Conservation (phyloP, 2,113 vertebrate genomes). For the Daubentonia madagascariensis region DNA sequence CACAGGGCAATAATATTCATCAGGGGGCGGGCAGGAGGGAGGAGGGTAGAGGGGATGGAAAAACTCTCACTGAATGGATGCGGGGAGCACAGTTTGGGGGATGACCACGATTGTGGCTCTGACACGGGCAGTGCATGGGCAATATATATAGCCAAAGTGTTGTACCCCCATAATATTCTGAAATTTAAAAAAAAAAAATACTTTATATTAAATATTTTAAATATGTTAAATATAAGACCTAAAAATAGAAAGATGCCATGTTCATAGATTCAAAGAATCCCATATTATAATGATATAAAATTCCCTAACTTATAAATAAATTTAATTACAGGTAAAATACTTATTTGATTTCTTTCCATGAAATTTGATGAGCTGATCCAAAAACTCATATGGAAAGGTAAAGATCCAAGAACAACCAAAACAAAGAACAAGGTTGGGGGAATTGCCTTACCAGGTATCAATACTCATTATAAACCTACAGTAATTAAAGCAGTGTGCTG, state of each 20-base stretch:
- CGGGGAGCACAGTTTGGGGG: no score
- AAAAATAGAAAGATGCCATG: neutral
- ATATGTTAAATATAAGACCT: neutral
- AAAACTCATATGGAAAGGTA: neutral
- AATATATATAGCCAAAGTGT: no score
- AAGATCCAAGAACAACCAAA: neutral
- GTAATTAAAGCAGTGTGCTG: neutral
- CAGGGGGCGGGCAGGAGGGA: no score
- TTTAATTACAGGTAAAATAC: neutral
- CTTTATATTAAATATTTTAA: neutral
- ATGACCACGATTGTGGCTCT: no score
- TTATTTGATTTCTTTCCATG: neutral
- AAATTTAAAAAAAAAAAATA: no score
- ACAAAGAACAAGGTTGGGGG: neutral
- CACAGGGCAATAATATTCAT: no score
- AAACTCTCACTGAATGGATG: no score
- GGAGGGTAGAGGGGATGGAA: no score
- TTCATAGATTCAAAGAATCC: neutral
- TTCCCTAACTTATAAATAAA: neutral
- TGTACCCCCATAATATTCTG: no score
- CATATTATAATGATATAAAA: neutral
- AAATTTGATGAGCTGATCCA: neutral
- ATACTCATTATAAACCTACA: neutral
- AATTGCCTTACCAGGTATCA: neutral
- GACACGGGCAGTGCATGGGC: no score